Evolutionary conservation across 2,888 invertebrate genomes (phyloP).

Genomic region (Caradrina clavipalpis): DNA sequence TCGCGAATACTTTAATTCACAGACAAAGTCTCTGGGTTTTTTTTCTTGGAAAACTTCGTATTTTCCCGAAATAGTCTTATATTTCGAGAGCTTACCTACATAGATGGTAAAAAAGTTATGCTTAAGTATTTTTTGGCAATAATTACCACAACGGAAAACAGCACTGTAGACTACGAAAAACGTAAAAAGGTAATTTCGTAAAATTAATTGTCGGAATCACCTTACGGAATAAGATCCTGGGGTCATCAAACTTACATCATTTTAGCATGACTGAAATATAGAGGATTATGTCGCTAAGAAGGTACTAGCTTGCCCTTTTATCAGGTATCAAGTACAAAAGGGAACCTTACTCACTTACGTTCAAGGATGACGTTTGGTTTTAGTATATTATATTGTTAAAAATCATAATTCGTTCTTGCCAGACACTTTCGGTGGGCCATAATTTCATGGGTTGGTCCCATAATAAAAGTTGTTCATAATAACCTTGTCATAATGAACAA

Average conservation of each 20-base stretch:
- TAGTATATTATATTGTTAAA: background rate
- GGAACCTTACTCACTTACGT: background rate
- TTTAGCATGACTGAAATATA: background rate
- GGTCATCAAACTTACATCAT: background rate
- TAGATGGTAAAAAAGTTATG: too few relatives aligned
- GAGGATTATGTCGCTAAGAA: background rate
- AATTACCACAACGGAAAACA: too few relatives aligned
- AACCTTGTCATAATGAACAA: too few relatives aligned
- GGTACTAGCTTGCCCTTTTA: background rate
- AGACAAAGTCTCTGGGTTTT: background rate
- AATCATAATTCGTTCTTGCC: background rate
- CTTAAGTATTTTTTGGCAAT: too few relatives aligned
- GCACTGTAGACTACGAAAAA: too few relatives aligned
- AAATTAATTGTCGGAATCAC: too few relatives aligned
- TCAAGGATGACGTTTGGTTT: background rate
- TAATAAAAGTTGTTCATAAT: too few relatives aligned
- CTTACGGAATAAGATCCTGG: background rate
- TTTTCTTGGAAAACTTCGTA: background rate
- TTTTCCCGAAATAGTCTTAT: background rate
- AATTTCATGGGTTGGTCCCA: too few relatives aligned
- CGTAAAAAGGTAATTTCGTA: too few relatives aligned
- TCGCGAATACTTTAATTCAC: constrained; percentile 1
- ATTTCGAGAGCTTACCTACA: background rate
- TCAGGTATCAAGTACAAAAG: background rate
- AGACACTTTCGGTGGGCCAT: too few relatives aligned